Evolutionary conservation across 2,888 invertebrate genomes (phyloP), one percentile per base, ranked within the genome.

Genomic region (Drosophila robusta): DNA sequence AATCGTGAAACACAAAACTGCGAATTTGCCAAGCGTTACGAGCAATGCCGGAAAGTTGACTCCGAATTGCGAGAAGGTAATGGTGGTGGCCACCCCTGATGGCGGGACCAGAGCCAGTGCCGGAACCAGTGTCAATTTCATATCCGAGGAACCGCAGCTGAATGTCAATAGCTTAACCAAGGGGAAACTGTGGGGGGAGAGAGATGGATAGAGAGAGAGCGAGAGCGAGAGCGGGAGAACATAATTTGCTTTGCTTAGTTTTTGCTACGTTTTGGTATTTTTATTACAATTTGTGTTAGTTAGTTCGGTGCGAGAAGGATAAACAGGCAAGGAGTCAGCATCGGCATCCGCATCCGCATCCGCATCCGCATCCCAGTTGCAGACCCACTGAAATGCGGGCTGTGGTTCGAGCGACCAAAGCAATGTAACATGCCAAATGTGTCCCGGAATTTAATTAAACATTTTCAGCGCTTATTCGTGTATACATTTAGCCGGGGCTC

Each of bases 381-480:
- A n/a, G 32, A 16, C 29, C 44, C 32, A 8, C 4, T 45, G 32
- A 39, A 26, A 60, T 29, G 67, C 54, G 55, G 78, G 64, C 70
- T 87, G 88, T 75, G 86, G 88, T 71, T 68, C 67, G 67, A 58
- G 46, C 55, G 64, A 75, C 80, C 67, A 75, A 82, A 70, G 87
- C 85, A 78, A 87, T 84, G 83, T 89, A 84, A 89, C 87, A 89
- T 89, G 89, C 83, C 89, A 87, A 85, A 89, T 85, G 89, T 85
- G 89, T 82, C 88, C 88, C 73, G 89, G 85, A 89, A 86, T 86
- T 86, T 86, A 86, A 86, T 86, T 89, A 86, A 89, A 89, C 88
- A 89, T 89, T 89, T 86, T 87, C 88, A 76, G 87, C 86, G 84
- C 88, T 84, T 87, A 84, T 76, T 85, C 87, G 85, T 85, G 73